A percentile compares a stretch with the other conserved stretches of the same genome.
These are phyloP conservation scores for Anas platyrhynchos DNA, from an alignment of 2,113 vertebrate genomes.

Conservation along the genomic window DNA sequence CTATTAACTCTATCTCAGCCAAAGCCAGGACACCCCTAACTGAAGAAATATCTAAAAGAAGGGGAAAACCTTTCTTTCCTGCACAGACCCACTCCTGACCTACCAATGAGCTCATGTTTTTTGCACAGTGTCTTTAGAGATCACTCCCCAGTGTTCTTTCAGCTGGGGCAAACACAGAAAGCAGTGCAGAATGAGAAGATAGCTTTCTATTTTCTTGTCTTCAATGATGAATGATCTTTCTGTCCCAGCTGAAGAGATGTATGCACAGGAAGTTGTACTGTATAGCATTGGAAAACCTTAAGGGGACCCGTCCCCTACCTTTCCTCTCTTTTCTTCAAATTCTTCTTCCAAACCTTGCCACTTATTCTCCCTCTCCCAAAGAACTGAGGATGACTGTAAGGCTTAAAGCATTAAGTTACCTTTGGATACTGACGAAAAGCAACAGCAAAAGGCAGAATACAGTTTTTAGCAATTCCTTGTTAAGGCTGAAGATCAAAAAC, in stretches of 20 bases:
- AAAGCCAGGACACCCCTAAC: not conserved
- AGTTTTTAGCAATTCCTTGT: not conserved
- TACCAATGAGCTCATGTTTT: not conserved
- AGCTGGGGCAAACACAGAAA: not conserved
- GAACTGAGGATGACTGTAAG: not conserved
- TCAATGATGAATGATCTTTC: not conserved
- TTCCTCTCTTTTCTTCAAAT: not conserved
- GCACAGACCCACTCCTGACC: not conserved
- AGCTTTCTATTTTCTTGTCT: not conserved
- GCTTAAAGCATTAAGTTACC: not conserved
- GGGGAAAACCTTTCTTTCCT: not conserved
- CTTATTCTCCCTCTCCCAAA: not conserved
- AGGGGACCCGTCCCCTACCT: not conserved
- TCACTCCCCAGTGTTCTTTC: not conserved
- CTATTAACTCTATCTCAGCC: too few species aligned
- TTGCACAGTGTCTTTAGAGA: accelerated
- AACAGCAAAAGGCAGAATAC: not conserved
- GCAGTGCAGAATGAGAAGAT: not conserved
- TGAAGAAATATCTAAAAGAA: not conserved
- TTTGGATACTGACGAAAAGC: not conserved
- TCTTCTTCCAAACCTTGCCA: accelerated
- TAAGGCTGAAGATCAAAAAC: not conserved
- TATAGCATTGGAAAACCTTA: not conserved
- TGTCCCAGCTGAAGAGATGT: not conserved
- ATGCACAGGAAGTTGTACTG: not conserved